Conservation (phyloP, 2,113 vertebrate genomes). For the Xyliphius kryptos region DNA sequence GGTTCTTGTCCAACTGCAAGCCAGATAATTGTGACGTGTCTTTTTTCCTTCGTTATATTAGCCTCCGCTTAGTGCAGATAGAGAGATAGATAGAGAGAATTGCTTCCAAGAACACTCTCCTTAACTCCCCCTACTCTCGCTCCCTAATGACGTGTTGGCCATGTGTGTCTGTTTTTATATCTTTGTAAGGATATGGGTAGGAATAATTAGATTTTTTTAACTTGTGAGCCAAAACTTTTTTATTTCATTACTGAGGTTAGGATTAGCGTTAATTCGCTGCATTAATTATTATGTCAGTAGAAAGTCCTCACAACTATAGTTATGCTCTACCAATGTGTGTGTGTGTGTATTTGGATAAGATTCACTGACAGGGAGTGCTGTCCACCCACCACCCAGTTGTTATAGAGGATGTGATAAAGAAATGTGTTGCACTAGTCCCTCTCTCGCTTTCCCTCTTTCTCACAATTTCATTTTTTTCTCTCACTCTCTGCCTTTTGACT, state of each 20-base stretch:
- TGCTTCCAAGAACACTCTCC: constrained; percentile 27
- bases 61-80: too few relatives aligned
- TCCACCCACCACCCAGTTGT: constrained; percentile 46
- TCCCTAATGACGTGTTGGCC: constrained; percentile 36
- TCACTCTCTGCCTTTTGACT: neutral
- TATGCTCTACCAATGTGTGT: too few relatives aligned
- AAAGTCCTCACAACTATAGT: too few relatives aligned
- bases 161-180: constrained; percentile 9
- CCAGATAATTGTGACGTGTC: constrained; percentile 38
- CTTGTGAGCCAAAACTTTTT: too few relatives aligned
- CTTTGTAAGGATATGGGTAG: too few relatives aligned
- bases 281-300: too few relatives aligned
- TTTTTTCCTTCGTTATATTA: constrained; percentile 46
- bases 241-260: too few relatives aligned
- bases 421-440: constrained; percentile 38
- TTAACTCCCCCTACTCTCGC: constrained; percentile 16
- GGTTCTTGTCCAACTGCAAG: too few relatives aligned
- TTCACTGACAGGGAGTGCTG: constrained; percentile 34
- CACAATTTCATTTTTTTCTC: neutral
- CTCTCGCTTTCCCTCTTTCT: neutral
- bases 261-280: too few relatives aligned
- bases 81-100: constrained; percentile 33
- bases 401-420: constrained; percentile 43
- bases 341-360: constrained; percentile 31
- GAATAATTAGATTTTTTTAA: too few relatives aligned